Evolutionary conservation across 1,140 invertebrate species (phyloP).

Genomic region (Pseudomyrmex gracilis): DNA sequence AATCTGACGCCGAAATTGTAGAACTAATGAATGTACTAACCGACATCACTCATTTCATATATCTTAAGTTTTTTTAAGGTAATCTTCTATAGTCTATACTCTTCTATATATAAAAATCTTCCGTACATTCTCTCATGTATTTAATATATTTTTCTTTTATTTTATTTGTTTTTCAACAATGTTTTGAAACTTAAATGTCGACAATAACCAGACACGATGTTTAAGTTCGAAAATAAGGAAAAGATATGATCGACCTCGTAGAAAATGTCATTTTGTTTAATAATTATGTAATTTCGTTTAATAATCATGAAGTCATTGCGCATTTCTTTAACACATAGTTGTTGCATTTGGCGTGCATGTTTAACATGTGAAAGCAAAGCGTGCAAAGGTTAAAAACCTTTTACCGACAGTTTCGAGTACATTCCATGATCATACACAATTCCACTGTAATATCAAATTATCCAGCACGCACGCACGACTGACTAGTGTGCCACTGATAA

Average conservation of each 20-base stretch:
- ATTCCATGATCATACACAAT: background rate
- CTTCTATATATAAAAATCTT: no score
- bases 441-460: slow-evolving; percentile 1
- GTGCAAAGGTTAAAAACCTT: slow-evolving; percentile 48
- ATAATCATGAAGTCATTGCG: slow-evolving; percentile 40
- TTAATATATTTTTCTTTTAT: no score
- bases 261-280: slow-evolving; percentile 37
- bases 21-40: no score
- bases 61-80: no score
- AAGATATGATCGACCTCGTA: slow-evolving; percentile 30
- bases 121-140: no score
- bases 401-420: slow-evolving; percentile 23
- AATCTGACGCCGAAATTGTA: no score
- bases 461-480: slow-evolving; percentile 19
- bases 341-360: slow-evolving; percentile 38
- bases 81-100: no score
- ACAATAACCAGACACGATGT: background rate
- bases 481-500: slow-evolving; percentile 59
- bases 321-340: slow-evolving; percentile 29
- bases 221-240: background rate
- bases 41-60: no score
- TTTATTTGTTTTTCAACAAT: no score
- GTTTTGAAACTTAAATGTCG: no score
- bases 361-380: slow-evolving; percentile 5
- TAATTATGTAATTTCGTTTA: slow-evolving; percentile 36